Conservation (phyloP, 2,113 vertebrate species). For the Accipiter virgatus region DNA sequence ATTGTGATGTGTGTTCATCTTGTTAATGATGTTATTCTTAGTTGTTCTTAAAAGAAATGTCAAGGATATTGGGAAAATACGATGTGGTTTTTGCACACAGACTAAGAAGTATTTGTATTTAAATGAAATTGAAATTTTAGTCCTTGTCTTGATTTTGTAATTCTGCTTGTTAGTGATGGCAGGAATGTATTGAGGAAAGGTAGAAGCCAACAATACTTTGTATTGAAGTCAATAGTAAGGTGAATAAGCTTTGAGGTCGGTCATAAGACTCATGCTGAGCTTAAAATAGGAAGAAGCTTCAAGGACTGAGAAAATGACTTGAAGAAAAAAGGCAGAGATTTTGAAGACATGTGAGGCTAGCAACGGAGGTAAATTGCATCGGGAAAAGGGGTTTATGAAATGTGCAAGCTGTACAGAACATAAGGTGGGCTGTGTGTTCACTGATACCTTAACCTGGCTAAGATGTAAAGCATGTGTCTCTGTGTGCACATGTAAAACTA, state of each 20-base stretch:
- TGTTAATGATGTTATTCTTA: constrained; percentile 33
- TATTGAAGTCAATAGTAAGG: not conserved
- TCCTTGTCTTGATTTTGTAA: not conserved
- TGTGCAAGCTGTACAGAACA: not conserved
- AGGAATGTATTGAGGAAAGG: not conserved
- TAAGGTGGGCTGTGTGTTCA: not conserved
- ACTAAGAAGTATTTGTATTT: not conserved
- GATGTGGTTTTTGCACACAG: not conserved
- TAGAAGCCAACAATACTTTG: not conserved
- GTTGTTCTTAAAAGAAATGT: constrained; percentile 34
- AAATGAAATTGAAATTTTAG: not conserved
- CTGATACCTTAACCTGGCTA: not conserved
- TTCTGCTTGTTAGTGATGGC: not conserved
- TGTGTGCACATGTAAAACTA: not conserved
- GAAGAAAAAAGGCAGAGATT: not conserved
- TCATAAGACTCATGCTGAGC: not conserved
- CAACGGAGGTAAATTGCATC: not conserved
- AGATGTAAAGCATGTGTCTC: not conserved
- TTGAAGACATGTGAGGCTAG: not conserved
- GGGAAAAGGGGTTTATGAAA: not conserved
- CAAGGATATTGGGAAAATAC: not conserved
- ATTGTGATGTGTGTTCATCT: constrained; percentile 63
- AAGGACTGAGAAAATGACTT: not conserved
- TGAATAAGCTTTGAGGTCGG: not conserved
- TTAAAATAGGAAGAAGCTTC: not conserved